Evolutionary conservation across 2,797 vertebrate species (phyloP).

Genomic region (Sardinella longiceps): DNA sequence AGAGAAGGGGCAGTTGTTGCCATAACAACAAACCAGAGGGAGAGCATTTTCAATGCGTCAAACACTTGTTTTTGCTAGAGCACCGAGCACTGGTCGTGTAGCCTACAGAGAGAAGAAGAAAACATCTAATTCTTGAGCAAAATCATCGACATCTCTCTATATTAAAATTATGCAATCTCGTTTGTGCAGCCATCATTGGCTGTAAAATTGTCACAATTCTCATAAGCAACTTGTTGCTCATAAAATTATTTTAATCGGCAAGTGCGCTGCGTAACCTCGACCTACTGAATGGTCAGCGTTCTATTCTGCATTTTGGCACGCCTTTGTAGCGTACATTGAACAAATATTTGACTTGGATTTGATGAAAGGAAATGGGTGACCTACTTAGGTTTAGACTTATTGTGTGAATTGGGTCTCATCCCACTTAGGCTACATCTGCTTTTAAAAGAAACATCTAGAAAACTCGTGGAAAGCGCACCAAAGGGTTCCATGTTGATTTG

Average conservation of each 20-base stretch:
- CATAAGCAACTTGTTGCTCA: slow-evolving; percentile 54
- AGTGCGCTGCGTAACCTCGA: not conserved
- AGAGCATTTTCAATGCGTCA: slow-evolving; percentile 21
- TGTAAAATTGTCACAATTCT: slow-evolving; percentile 27
- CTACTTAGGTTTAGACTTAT: slow-evolving; percentile 3
- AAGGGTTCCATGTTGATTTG: too few relatives aligned
- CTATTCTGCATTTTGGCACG: not conserved
- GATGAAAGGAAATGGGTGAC: slow-evolving; percentile 18
- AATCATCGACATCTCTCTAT: not conserved
- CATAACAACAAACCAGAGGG: slow-evolving; percentile 34
- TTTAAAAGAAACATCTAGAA: slow-evolving; percentile 8
- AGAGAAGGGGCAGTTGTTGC: slow-evolving; percentile 17
- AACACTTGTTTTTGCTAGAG: slow-evolving; percentile 28
- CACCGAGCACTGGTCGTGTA: not conserved
- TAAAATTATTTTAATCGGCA: slow-evolving; percentile 20
- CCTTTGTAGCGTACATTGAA: not conserved
- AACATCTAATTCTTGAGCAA: not conserved
- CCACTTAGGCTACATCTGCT: not conserved
- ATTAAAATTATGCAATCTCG: not conserved
- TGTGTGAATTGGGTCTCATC: slow-evolving; percentile 18
- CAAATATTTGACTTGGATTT: not conserved
- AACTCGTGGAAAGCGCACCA: not conserved
- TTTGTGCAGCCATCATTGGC: slow-evolving; percentile 27
- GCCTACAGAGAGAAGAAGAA: not conserved
- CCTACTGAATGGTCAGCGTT: not conserved